Evolutionary conservation across 2,888 invertebrate genomes (phyloP).

Genomic region (Macropis europaea): DNA sequence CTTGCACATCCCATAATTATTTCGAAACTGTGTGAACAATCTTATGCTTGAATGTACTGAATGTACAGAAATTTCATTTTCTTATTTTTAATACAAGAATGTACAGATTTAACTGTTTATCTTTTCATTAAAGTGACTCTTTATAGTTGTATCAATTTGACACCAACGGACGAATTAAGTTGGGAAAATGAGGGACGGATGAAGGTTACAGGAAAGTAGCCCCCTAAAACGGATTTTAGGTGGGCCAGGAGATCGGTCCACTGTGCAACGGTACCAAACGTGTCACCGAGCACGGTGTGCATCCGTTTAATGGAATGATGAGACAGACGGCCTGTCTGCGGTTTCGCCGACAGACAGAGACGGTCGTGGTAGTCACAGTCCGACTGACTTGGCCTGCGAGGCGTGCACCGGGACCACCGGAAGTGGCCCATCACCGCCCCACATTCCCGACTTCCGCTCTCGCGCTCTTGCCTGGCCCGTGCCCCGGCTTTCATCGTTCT

Average conservation of each 20-base stretch:
- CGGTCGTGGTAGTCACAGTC: constrained; percentile 54
- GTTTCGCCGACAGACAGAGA: constrained; percentile 64
- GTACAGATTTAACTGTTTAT: no score
- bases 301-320: constrained; percentile 71
- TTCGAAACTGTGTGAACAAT: no score
- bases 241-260: background rate
- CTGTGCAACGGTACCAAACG: constrained; percentile 25
- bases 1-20: no score
- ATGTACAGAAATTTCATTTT: no score
- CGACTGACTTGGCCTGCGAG: constrained; percentile 64
- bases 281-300: constrained; percentile 33
- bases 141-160: no score
- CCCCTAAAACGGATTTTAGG: background rate
- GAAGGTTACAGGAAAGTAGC: no score
- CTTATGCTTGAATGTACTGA: no score
- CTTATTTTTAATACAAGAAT: no score
- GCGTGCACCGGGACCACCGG: constrained; percentile 72
- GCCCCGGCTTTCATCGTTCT: constrained; percentile 6
- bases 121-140: no score
- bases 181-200: no score
- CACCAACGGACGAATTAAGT: no score
- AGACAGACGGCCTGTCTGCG: constrained; percentile 72
- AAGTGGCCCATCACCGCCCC: constrained; percentile 77
- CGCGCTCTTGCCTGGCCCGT: constrained; percentile 48
- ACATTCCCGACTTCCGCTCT: constrained; percentile 74